Evolutionary conservation across 2,888 invertebrate species (phyloP), one percentile per base, ranked within the genome.

Genomic region (Achlya flavicornis): DNA sequence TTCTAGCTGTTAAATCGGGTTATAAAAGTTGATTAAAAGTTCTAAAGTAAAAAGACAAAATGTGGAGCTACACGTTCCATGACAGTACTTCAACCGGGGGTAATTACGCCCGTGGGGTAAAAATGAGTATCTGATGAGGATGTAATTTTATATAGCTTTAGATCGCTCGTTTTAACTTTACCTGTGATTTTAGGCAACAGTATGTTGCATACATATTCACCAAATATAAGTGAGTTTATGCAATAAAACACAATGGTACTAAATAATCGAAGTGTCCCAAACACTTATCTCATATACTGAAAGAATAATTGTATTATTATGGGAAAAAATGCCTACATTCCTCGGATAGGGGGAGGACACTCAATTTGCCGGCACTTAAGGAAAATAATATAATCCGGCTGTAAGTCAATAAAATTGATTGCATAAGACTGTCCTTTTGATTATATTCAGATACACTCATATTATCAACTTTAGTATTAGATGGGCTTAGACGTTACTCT

Each of bases 11-110:
- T 66, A 67, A 63, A 70, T 71, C 65, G 63, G 63, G 68, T 69
- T 53, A 74, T 80, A 73, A 76, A 73, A 71, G 66, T 72, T 77
- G 77, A 79, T 78, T 74, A 71, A 69, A 74, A 73, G 61, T 67
- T 68, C 19, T 19, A 16, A 19, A 48, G 48, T 48, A 19, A 14
- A 19, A 53, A 53, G 19, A 53, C 19, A 19, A 26, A 53, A 53
- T 19, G 16, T 19, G 19, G 3, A 10, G 53, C 19, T 10, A 53
- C 19, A 19, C 6, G 19, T 14, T 53, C 4, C 19, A 6, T 16
- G 48, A 16, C 48, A n/a, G 46, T 46, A n/a, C 16, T 48, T 19
- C 41, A 53, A 19, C 19, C 10, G 6, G 19, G 16, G 19, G 8
- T 10, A n/a, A 53, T 53, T 53, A 19, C 46, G 2, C 41, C 12